A percentile compares a stretch with the other conserved stretches of the same genome.
Conservation (phyloP, 2,888 invertebrate genomes). For the Colletes collaris region DNA sequence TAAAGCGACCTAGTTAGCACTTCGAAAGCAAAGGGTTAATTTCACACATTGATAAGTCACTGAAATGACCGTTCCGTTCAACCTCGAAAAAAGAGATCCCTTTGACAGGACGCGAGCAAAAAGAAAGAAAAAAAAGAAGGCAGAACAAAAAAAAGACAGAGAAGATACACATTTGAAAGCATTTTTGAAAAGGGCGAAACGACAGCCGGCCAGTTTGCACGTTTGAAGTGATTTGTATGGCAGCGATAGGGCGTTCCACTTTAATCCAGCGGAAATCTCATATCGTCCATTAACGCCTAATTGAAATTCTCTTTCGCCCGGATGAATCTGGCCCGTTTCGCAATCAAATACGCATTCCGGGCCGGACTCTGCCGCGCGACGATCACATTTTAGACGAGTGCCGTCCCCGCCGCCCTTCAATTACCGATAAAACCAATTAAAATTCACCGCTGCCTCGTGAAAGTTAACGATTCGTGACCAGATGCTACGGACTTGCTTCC, state of each 20-base stretch:
- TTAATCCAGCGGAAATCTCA: conserved; percentile 68
- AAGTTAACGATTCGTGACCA: conserved; percentile 66
- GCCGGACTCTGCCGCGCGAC: conserved; percentile 20
- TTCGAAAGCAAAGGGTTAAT: conserved; percentile 6
- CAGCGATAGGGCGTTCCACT: conserved; percentile 59
- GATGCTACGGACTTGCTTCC: conserved; percentile 25
- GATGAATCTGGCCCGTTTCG: conserved; percentile 42
- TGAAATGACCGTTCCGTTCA: conserved; percentile 15
- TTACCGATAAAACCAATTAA: conserved; percentile 69
- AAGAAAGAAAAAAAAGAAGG: not conserved
- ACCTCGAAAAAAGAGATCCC: conserved; percentile 4
- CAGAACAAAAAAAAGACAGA: not conserved
- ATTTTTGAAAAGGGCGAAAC: conserved; percentile 38
- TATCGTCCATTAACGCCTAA: conserved; percentile 71
- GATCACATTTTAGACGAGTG: conserved; percentile 51
- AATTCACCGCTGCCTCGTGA: conserved; percentile 69
- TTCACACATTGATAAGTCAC: conserved; percentile 2
- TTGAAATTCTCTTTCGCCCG: conserved; percentile 69
- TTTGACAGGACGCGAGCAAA: conserved; percentile 26
- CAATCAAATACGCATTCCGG: conserved; percentile 50
- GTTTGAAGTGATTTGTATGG: conserved; percentile 55
- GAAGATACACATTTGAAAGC: conserved; percentile 13
- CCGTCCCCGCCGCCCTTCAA: conserved; percentile 55
- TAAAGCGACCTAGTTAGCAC: not conserved
- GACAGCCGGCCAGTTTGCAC: conserved; percentile 30